Evolutionary conservation across 2,888 invertebrate genomes (phyloP).

Genomic region (Tenthredo notha): DNA sequence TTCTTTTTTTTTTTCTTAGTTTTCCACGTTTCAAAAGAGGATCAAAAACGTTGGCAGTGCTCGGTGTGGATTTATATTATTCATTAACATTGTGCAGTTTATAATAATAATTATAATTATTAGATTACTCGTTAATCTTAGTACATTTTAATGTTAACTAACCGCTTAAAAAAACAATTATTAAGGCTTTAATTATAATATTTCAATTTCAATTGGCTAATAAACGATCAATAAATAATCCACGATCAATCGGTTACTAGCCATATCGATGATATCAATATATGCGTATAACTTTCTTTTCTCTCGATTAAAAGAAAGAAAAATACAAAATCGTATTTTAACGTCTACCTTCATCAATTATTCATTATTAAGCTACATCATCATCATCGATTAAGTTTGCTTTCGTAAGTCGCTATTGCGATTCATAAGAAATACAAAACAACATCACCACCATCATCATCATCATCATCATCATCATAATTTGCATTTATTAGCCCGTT

Average conservation of each 20-base stretch:
- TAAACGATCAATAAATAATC: constrained; percentile 17
- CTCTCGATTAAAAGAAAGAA: not conserved
- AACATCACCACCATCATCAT: not conserved
- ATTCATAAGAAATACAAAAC: constrained; percentile 7
- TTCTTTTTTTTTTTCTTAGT: not conserved
- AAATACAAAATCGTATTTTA: not conserved
- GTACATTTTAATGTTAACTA: constrained; percentile 47
- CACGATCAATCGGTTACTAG: constrained; percentile 19
- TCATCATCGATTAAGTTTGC: constrained; percentile 34
- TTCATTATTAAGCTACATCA: constrained; percentile 35
- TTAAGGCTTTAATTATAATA: not conserved
- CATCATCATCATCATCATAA: not conserved
- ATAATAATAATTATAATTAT: constrained; percentile 31
- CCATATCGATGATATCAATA: not conserved
- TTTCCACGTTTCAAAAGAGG: not conserved
- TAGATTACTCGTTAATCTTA: constrained; percentile 46
- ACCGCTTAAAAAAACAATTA: constrained; percentile 32
- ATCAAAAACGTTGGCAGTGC: constrained; percentile 22
- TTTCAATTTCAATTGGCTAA: constrained; percentile 16
- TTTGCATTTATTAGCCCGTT: not conserved
- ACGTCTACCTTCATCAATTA: constrained; percentile 26
- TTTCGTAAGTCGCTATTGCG: constrained; percentile 37
- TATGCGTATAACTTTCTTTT: not conserved
- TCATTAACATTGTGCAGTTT: constrained; percentile 4
- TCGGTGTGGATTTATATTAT: not conserved